A percentile compares a stretch with the other conserved stretches of the same genome.
phyloP scores from a whole-genome alignment of 2,797 vertebrate species.

The Gallirallus australis region DNA sequence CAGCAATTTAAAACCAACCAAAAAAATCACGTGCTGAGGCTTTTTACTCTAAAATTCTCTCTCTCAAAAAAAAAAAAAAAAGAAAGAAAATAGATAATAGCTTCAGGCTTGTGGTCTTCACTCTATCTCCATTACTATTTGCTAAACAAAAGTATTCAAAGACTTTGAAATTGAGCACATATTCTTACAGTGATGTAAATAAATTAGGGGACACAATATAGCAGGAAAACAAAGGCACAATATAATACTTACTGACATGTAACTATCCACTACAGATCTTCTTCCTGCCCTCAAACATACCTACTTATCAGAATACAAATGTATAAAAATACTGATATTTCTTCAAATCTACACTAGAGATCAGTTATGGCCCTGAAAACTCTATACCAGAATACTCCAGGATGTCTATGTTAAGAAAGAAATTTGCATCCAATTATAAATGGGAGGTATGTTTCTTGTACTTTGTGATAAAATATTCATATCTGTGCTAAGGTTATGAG shows the following conservation, averaged over 20 bases:
- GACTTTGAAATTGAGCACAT: neutral
- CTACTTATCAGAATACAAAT: neutral
- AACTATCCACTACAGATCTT: neutral
- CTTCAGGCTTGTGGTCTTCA: neutral
- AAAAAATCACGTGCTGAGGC: neutral
- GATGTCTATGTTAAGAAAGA: neutral
- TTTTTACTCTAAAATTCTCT: neutral
- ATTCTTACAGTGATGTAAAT: neutral
- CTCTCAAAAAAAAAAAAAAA: neutral
- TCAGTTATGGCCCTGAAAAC: neutral
- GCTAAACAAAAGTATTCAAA: neutral
- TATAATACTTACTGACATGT: neutral
- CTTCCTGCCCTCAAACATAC: neutral
- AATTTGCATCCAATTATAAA: neutral
- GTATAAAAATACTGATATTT: neutral
- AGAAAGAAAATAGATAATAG: neutral
- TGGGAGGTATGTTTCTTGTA: neutral
- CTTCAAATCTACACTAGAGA: neutral
- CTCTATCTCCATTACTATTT: neutral
- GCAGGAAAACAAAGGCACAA: neutral
- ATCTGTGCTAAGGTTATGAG: neutral
- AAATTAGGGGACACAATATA: neutral
- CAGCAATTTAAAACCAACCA: neutral
- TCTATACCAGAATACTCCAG: neutral
- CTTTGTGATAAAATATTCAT: neutral